phyloP scores from a whole-genome alignment of 2,113 vertebrate genomes.

The Melanerpes formicivorus region DNA sequence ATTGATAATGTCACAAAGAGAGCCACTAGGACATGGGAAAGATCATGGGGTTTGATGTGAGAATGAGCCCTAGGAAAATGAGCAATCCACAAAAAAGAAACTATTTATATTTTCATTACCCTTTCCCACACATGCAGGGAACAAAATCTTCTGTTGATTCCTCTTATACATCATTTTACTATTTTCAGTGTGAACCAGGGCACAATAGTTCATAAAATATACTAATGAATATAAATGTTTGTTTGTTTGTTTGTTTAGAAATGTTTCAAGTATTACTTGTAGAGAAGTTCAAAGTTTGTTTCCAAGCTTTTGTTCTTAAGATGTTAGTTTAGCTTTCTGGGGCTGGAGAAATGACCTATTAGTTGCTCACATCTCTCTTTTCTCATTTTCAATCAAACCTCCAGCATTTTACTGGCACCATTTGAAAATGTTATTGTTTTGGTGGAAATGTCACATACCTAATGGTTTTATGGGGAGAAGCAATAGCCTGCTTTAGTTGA shows the following conservation, averaged over 20 bases:
- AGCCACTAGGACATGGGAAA: not conserved
- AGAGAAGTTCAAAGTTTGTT: not conserved
- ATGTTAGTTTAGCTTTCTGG: not conserved
- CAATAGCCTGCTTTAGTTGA: not conserved
- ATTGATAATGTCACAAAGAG: not conserved
- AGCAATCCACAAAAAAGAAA: not conserved
- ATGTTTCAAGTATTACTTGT: not conserved
- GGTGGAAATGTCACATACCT: conserved; percentile 36
- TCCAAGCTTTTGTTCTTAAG: not conserved
- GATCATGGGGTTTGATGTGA: not conserved
- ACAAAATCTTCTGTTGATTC: not conserved
- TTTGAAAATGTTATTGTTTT: conserved; percentile 34
- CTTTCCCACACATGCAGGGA: not conserved
- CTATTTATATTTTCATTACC: not conserved
- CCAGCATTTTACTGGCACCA: not conserved
- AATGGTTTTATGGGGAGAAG: not conserved
- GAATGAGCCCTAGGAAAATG: not conserved
- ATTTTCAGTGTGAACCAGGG: not conserved
- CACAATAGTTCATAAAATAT: not conserved
- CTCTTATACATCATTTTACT: not conserved
- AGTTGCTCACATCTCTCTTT: not conserved
- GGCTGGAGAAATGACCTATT: not conserved
- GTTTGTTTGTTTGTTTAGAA: not conserved
- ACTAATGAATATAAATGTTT: not conserved
- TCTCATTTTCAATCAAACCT: not conserved